Conservation (phyloP, 2,797 vertebrate genomes). For the Smutsia temminckii region DNA sequence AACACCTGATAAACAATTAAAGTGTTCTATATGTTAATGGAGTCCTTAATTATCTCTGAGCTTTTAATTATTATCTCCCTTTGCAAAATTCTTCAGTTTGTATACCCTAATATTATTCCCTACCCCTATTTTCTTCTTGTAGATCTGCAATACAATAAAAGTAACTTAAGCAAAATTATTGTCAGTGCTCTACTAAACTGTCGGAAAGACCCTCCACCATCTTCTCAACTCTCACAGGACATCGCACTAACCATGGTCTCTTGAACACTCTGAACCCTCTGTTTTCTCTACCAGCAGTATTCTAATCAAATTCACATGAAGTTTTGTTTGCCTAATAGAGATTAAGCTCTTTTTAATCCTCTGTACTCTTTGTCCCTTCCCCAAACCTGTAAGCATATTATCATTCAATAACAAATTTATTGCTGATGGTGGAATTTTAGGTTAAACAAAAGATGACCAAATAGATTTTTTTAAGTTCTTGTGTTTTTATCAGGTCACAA, state of each 20-base stretch:
- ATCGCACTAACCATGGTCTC: background rate
- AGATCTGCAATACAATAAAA: background rate
- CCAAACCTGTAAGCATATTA: background rate
- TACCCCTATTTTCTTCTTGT: background rate
- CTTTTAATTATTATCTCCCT: conserved; percentile 22
- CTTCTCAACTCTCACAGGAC: background rate
- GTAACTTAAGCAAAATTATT: background rate
- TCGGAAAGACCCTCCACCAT: background rate
- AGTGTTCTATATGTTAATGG: background rate
- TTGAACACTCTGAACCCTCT: background rate
- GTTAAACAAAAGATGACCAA: background rate
- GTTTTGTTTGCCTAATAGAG: background rate
- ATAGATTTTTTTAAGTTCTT: background rate
- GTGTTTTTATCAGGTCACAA: background rate
- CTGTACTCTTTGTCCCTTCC: background rate
- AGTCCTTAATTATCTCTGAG: background rate
- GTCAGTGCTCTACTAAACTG: background rate
- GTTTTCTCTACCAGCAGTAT: background rate
- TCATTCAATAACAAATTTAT: background rate
- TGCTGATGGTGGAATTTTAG: background rate
- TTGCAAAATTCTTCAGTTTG: background rate
- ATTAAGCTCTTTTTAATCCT: background rate
- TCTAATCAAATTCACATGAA: background rate
- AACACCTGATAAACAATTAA: background rate
- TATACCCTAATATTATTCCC: background rate